A percentile compares a stretch with the other conserved stretches of the same genome.
These are phyloP conservation scores for Colius striatus DNA, from an alignment of 2,113 vertebrate species.

Conservation along the genomic window DNA sequence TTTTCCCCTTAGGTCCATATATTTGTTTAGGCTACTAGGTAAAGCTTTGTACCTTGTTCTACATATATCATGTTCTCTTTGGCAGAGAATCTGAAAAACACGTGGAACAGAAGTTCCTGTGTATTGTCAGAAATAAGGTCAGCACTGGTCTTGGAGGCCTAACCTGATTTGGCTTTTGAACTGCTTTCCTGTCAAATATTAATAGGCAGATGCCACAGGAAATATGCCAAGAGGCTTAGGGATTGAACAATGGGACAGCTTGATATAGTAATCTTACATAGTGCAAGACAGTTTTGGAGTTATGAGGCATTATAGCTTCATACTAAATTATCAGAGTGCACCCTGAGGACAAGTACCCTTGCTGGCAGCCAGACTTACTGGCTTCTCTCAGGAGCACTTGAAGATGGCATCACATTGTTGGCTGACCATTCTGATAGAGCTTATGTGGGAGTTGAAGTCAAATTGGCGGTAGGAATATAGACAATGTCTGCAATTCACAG, in stretches of 20 bases:
- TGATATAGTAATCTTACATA: neutral
- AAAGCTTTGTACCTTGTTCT: neutral
- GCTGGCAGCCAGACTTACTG: neutral
- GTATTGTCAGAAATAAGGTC: neutral
- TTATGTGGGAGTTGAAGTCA: fast-evolving
- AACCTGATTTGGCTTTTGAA: neutral
- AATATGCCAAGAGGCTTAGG: neutral
- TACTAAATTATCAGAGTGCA: neutral
- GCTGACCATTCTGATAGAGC: neutral
- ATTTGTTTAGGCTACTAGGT: neutral
- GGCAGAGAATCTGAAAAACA: neutral
- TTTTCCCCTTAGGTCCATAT: fast-evolving
- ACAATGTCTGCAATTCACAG: neutral
- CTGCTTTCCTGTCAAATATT: neutral
- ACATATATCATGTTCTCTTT: neutral
- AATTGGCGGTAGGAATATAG: neutral
- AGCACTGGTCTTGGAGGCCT: neutral
- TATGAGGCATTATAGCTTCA: neutral
- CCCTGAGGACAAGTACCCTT: neutral
- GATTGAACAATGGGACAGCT: neutral
- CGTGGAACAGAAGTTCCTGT: fast-evolving
- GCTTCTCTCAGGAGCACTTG: neutral
- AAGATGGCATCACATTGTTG: fast-evolving
- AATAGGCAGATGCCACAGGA: neutral
- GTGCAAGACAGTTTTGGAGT: neutral